A percentile compares a stretch with the other conserved stretches of the same genome.
Conservation (phyloP, 1,140 invertebrate genomes). For the Drosophila biarmipes region DNA sequence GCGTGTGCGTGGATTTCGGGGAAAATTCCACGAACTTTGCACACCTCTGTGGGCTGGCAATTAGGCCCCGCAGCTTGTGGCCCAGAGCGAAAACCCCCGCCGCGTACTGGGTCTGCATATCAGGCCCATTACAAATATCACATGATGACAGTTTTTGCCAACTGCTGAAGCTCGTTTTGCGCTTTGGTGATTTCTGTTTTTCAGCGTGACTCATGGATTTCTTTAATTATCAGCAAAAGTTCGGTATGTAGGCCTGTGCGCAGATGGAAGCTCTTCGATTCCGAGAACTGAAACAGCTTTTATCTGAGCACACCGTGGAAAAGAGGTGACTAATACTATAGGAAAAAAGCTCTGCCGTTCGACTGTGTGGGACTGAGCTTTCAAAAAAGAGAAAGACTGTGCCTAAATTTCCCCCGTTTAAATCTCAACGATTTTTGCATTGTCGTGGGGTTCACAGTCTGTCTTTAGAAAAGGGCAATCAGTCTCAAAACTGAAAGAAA, state of each 20-base stretch:
- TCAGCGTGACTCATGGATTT: conserved; percentile 76
- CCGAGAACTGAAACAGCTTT: conserved; percentile 54
- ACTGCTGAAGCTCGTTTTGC: conserved; percentile 28
- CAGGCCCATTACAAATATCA: conserved; percentile 60
- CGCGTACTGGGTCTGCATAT: conserved; percentile 13
- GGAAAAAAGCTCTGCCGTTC: conserved; percentile 12
- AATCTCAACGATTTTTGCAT: conserved; percentile 30
- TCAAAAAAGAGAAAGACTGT: conserved; percentile 8
- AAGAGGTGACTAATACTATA: conserved; percentile 29
- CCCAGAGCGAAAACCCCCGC: conserved; percentile 11
- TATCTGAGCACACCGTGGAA: conserved; percentile 45
- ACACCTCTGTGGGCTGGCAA: conserved; percentile 13
- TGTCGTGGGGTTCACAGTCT: conserved; percentile 12
- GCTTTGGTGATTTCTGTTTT: conserved; percentile 53
- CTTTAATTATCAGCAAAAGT: conserved; percentile 46
- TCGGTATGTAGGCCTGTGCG: conserved; percentile 11
- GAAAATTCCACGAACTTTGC: conserved; percentile 67
- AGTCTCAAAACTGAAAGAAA: neutral
- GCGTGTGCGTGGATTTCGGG: conserved; percentile 21
- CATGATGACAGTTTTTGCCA: conserved; percentile 57
- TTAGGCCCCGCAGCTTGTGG: conserved; percentile 38
- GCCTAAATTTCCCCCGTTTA: conserved; percentile 20
- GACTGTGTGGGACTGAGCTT: conserved; percentile 29
- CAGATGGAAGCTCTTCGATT: conserved; percentile 35
- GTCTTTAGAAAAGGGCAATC: neutral